Percentiles rank a stretch among this genome's conserved stretches.
Evolutionary conservation across 1,140 invertebrate species (phyloP).

Genomic region (Achatina immaculata): DNA sequence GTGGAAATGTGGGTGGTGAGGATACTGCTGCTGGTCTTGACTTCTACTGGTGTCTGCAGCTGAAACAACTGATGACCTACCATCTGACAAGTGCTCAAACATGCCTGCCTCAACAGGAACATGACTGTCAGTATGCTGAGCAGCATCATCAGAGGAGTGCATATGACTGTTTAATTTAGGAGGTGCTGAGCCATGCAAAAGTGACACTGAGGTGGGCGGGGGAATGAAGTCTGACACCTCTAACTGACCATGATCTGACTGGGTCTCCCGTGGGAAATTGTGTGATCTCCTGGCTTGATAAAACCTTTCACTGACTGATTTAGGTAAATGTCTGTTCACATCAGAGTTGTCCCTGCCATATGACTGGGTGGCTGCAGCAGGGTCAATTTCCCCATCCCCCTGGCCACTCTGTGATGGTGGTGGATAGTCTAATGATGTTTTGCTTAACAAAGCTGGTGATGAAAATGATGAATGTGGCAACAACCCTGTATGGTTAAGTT

Average conservation of each 20-base stretch:
- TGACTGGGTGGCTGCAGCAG: not conserved
- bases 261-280: not conserved
- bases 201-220: not conserved
- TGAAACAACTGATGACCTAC: not conserved
- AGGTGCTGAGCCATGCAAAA: not conserved
- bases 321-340: not conserved
- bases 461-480: not conserved
- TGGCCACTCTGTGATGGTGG: too few species aligned
- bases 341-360: not conserved
- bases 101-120: not conserved
- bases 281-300: not conserved
- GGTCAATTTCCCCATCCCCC: not conserved
- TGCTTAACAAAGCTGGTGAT: not conserved
- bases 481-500: not conserved
- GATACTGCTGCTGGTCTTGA: not conserved
- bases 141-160: not conserved
- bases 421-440: not conserved
- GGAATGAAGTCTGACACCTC: not conserved
- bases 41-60: not conserved
- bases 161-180: not conserved
- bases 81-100: too few species aligned
- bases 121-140: not conserved
- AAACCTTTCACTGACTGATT: not conserved
- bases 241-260: not conserved
- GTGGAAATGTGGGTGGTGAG: slow-evolving; percentile 24